Evolutionary conservation across 2,113 vertebrate genomes (phyloP).

Genomic region (Cyanoderma ruficeps): DNA sequence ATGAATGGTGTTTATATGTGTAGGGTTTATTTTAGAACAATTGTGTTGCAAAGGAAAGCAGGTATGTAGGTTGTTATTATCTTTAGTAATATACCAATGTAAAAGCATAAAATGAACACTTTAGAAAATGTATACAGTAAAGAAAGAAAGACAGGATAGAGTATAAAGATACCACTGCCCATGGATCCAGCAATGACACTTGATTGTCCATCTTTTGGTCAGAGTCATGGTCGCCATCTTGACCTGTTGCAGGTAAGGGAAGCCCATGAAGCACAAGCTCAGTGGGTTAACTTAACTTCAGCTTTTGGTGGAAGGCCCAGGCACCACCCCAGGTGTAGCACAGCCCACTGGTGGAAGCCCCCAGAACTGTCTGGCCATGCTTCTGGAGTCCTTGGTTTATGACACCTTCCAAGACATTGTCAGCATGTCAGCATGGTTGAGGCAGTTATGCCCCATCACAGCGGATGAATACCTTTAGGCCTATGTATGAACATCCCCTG

Average conservation of each 20-base stretch:
- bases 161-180: not conserved
- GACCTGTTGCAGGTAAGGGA: too few species aligned
- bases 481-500: fast-evolving
- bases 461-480: not conserved
- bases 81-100: not conserved
- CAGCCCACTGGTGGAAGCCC: not conserved
- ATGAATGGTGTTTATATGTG: not conserved
- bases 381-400: not conserved
- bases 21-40: not conserved
- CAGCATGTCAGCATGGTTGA: not conserved
- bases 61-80: not conserved
- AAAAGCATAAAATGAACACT: not conserved
- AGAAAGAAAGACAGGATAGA: not conserved
- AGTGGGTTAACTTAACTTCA: not conserved
- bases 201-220: not conserved
- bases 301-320: not conserved
- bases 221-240: fast-evolving
- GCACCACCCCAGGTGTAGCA: fast-evolving
- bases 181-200: not conserved
- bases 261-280: not conserved
- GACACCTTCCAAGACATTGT: not conserved
- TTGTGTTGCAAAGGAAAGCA: not conserved
- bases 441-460: too few species aligned
- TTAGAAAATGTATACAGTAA: not conserved
- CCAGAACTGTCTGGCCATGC: not conserved